Evolutionary conservation across 2,888 invertebrate species (phyloP).

Genomic region (Iselma pallidipennis): DNA sequence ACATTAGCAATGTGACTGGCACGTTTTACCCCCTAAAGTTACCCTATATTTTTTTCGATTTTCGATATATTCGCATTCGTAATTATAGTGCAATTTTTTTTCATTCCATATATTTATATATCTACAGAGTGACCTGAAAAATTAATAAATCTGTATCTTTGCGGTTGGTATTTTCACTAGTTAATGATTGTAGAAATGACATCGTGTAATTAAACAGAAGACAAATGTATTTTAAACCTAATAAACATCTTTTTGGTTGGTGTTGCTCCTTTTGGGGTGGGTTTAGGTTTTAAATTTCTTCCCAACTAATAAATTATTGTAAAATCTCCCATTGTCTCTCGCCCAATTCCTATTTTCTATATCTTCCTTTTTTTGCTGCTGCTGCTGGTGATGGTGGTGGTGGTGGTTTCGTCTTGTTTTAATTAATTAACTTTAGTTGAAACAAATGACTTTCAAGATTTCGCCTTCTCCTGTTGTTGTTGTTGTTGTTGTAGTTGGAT

Average conservation of each 20-base stretch:
- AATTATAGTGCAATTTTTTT: slow-evolving; percentile 47
- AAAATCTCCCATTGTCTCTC: slow-evolving; percentile 39
- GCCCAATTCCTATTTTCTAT: neutral
- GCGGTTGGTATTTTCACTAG: neutral
- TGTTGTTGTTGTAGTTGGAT: neutral
- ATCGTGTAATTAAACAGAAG: slow-evolving; percentile 48
- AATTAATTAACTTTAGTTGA: slow-evolving; percentile 49
- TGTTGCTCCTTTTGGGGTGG: slow-evolving; percentile 15
- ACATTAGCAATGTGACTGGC: slow-evolving; percentile 55
- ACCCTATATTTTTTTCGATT: slow-evolving; percentile 45
- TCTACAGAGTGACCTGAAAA: neutral
- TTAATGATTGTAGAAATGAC: slow-evolving; percentile 37
- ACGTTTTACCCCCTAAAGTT: slow-evolving; percentile 48
- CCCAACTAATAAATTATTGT: slow-evolving; percentile 26
- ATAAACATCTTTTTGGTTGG: slow-evolving; percentile 45
- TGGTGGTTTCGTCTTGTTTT: slow-evolving; percentile 49
- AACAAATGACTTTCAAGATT: slow-evolving; percentile 53
- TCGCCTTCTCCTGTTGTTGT: slow-evolving; percentile 39
- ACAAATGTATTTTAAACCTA: slow-evolving; percentile 43
- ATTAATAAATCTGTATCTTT: slow-evolving; percentile 12
- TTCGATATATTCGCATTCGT: slow-evolving; percentile 46
- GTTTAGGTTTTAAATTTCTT: slow-evolving; percentile 18
- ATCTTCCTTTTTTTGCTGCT: slow-evolving; percentile 21
- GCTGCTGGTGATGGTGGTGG: too few relatives aligned
- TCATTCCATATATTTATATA: slow-evolving; percentile 31